Evolutionary conservation across 2,797 vertebrate species (phyloP).

Genomic region (Psittacula derbiana): DNA sequence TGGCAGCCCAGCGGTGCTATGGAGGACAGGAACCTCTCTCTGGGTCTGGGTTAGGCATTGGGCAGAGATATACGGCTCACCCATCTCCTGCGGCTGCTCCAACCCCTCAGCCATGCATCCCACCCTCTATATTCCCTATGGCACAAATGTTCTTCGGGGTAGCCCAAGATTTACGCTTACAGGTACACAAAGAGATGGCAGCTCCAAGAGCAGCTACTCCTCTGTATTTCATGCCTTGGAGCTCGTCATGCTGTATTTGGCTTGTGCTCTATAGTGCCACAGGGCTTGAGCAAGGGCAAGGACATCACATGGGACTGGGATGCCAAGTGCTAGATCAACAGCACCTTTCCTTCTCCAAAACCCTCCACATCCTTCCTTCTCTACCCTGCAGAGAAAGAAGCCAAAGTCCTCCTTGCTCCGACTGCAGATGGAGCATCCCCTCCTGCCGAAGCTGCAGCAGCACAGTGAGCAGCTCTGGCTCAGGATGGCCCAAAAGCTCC

Average conservation of each 20-base stretch:
- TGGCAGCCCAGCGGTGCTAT: fast-evolving
- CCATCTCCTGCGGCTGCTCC: not conserved
- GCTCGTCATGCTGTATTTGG: fast-evolving
- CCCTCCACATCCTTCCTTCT: not conserved
- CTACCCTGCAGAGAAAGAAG: not conserved
- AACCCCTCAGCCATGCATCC: not conserved
- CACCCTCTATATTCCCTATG: fast-evolving
- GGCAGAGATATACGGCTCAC: not conserved
- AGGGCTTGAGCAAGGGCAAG: not conserved
- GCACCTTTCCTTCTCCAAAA: not conserved
- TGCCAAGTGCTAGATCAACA: not conserved
- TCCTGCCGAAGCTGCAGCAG: not conserved
- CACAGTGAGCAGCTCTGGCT: fast-evolving
- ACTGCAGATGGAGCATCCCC: not conserved
- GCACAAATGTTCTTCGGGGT: not conserved
- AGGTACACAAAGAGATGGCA: not conserved
- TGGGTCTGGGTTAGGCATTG: not conserved
- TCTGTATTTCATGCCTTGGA: not conserved
- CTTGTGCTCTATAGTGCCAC: fast-evolving
- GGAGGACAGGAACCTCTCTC: fast-evolving
- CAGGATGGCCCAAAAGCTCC: not conserved
- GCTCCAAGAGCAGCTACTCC: not conserved
- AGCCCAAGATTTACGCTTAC: not conserved
- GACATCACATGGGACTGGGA: not conserved
- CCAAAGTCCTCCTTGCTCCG: not conserved